Percentiles rank a stretch among this genome's conserved stretches.
These are phyloP conservation scores for Trematomus loennbergii DNA, from an alignment of 2,113 vertebrate genomes.

Conservation along the genomic window DNA sequence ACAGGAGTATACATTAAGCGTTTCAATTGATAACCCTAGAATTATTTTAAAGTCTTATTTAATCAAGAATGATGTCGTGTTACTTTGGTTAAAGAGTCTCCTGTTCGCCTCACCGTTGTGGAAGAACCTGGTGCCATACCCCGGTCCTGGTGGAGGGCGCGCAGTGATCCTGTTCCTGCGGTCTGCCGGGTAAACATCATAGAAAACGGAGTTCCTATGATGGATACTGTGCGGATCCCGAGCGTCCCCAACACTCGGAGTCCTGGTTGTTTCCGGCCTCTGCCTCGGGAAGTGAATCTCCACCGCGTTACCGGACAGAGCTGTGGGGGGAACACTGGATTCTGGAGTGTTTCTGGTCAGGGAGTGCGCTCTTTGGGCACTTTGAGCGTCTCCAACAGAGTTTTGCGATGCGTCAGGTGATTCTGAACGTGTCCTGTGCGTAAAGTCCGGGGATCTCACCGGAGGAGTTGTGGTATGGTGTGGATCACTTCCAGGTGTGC, in stretches of 20 bases:
- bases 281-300: constrained; percentile 48
- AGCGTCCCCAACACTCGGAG: constrained; percentile 43
- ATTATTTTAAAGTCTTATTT: no score
- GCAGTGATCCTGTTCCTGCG: constrained; percentile 55
- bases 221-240: constrained; percentile 66
- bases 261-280: constrained; percentile 21
- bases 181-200: constrained; percentile 75
- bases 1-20: no score
- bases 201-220: constrained; percentile 79
- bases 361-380: constrained; percentile 19
- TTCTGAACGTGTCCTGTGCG: constrained; percentile 17
- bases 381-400: not conserved
- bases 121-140: constrained; percentile 81
- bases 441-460: constrained; percentile 25
- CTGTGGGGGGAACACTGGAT: constrained; percentile 26
- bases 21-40: no score
- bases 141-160: constrained; percentile 58
- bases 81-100: no score
- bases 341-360: constrained; percentile 33
- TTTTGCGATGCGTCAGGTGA: constrained; percentile 7
- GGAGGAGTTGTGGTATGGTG: not conserved
- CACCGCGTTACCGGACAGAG: constrained; percentile 48
- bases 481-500: constrained; percentile 10
- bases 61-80: not conserved
- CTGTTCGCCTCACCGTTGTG: constrained; percentile 78